A percentile compares a stretch with the other conserved stretches of the same genome.
Evolutionary conservation across 2,797 vertebrate genomes (phyloP).

Genomic region (Poecilia gillii): DNA sequence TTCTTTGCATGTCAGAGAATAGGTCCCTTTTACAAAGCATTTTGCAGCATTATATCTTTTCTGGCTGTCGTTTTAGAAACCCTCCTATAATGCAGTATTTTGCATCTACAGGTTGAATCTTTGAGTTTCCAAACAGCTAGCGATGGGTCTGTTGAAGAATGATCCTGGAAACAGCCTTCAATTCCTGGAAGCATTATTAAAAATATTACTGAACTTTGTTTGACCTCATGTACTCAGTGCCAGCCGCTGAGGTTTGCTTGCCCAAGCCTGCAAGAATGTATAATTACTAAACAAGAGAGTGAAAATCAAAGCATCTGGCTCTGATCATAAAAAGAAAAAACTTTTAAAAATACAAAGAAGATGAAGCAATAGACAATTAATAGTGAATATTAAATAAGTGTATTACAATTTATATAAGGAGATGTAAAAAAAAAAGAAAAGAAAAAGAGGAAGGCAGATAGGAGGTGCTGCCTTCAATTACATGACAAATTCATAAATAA

Average conservation of each 20-base stretch:
- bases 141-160: background rate
- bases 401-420: background rate
- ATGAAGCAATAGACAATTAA: background rate
- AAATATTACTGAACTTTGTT: background rate
- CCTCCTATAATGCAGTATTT: background rate
- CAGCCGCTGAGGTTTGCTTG: background rate
- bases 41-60: background rate
- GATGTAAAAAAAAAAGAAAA: background rate
- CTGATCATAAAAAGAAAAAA: background rate
- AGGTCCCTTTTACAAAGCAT: background rate
- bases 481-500: background rate
- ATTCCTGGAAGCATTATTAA: background rate
- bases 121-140: background rate
- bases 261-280: no score
- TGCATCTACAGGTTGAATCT: background rate
- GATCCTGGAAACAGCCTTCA: background rate
- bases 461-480: background rate
- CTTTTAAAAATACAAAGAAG: background rate
- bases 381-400: background rate
- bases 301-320: background rate
- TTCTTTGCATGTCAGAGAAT: no score
- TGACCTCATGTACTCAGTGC: background rate
- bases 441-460: background rate
- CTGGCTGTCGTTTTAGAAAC: background rate
- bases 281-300: no score